Base-by-base conservation (phyloP, 2,888 invertebrate species). In the Mongoloraphidia duomilia region DNA sequence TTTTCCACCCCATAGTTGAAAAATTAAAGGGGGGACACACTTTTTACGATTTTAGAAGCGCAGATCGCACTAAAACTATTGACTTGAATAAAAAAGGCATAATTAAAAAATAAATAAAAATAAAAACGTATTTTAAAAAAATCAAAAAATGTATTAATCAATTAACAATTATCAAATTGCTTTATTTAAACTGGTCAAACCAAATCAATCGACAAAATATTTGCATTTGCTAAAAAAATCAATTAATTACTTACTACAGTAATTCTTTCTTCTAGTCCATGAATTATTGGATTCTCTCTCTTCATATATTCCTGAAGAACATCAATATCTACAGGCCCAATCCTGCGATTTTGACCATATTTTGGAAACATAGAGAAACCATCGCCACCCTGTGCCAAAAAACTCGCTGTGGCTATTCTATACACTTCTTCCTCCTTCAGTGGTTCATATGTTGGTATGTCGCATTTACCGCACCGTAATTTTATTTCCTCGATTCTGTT, bases 371-470 rank as follows among this genome's bases (percentile, higher is more conserved):
- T 68, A 50, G 67, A 58, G 60, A 74, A 84, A 0, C 82, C 82
- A 60, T 85, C 83, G 42, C 87, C 87, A 10, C 86, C 87, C 37
- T 69, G 70, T 1, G 73, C 72, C 48, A 85, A 63, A 60, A 79
- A 86, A 55, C 72, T 71, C 41, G 76, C 72, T 2, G 79, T 61
- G 12, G 79, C 67, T 1, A 89, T 65, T 9, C 76, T 70, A 66
- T 89, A 89, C 14, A 67, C 69, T 55, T 72, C 66, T 37, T 71
- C 63, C 1, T 61, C 56, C 39, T 77, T 69, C 11, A 88, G 65
- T 0, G 77, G 72, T 54, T 72, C 65, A 65, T 78, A 87, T 9
- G 60, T 61, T 8, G 87, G 86, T 40, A 80, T 66, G 9, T 65
- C 63, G 63, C 87, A 89, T 13, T 72, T 66, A 9, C 73, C 66